Base-by-base conservation (phyloP, 2,113 vertebrate genomes). In the Coracopsis vasa region DNA sequence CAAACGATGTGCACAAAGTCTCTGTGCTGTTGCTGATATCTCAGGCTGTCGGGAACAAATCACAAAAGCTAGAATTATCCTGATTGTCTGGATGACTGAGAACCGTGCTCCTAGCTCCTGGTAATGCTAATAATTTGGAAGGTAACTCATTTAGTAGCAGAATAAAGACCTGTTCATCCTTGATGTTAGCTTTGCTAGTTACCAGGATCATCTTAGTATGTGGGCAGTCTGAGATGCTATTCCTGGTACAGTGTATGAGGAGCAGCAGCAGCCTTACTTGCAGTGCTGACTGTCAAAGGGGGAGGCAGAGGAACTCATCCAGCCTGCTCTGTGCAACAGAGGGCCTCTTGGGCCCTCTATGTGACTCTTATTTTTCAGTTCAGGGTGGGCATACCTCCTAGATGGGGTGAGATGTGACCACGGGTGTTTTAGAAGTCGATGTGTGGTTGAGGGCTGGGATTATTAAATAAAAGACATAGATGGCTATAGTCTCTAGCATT, bases 141-240 rank as follows among this genome's bases (percentile, higher is more conserved):
- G 58, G 65, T 85, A 96, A 56, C 77, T 92, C 42, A 19, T 90
- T 94, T 77, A 60, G 85, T 4, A 33, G 16, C 60, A 71, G 72
- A 70, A 90, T 13, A 61, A 70, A 79, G 85, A 41, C 71, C 88
- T 86, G 88, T 5, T 94, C 92, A 18, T 81, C 72, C 35, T 75
- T 6, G 25, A 7, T 75, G 70, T 33, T 81, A 83, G 70, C 31
- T 87, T 16, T 60, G 81, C 80, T 95, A 28, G 82, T 94, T 92
- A 90, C 92, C 72, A 79, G 92, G 86, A 92, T 90, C 82, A 80
- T 90, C 90, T 84, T 47, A 33, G 77, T 72, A 74, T 64, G 92
- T 93, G 94, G 95, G 95, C 92, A 95, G 92, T 72, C 17, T 67
- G 86, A 88, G 94, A 69, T 93, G 91, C 95, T 95, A 96, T 96